Percentiles rank a stretch among this genome's conserved stretches.
These are phyloP conservation scores for Gymnobelideus leadbeateri DNA, from an alignment of 2,113 vertebrate genomes.

Conservation along the genomic window DNA sequence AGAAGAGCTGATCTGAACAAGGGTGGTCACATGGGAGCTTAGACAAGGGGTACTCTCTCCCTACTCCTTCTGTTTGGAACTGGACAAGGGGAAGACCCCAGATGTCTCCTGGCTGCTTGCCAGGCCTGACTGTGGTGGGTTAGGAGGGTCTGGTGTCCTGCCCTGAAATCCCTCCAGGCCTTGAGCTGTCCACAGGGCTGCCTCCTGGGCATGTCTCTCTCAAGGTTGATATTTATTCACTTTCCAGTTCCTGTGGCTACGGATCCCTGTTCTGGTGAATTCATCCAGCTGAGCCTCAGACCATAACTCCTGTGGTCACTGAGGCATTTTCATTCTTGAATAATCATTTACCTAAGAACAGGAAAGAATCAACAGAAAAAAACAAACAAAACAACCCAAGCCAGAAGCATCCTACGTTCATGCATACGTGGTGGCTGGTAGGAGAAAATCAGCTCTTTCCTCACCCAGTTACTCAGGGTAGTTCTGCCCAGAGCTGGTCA, in stretches of 20 bases:
- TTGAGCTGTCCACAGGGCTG: not conserved
- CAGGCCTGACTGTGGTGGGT: not conserved
- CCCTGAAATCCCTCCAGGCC: not conserved
- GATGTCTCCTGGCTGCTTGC: not conserved
- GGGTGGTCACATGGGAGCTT: not conserved
- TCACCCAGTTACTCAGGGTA: not conserved
- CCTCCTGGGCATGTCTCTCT: not conserved
- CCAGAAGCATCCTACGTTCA: not conserved
- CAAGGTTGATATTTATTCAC: not conserved
- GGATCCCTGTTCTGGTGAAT: not conserved
- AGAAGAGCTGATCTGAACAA: not conserved
- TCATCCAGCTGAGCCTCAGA: not conserved
- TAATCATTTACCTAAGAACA: not conserved
- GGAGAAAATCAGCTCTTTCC: not conserved
- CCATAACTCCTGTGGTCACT: not conserved
- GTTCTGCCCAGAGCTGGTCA: no score
- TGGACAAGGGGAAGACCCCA: not conserved
- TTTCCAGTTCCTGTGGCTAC: not conserved
- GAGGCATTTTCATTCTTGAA: not conserved
- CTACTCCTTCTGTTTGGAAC: not conserved
- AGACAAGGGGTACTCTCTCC: not conserved
- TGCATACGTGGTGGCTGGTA: not conserved
- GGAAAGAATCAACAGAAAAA: not conserved
- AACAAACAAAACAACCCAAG: not conserved
- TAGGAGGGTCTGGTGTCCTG: not conserved